Base-by-base conservation (phyloP, 35 echinoderm and acorn worm genomes). In the Apostichopus japonicus region DNA sequence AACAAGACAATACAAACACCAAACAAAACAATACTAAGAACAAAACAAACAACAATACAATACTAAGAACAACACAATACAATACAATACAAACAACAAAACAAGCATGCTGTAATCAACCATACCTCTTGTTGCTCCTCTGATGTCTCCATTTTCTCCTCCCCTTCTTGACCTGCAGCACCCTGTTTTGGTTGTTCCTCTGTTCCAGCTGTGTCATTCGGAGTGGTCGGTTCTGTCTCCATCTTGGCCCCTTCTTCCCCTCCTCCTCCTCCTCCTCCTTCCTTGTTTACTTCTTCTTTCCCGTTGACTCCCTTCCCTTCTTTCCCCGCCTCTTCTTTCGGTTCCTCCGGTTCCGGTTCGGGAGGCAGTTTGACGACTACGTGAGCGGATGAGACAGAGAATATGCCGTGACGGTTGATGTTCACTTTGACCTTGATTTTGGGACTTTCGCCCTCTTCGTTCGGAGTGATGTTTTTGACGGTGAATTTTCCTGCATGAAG, bases 341-440 rank as follows among this genome's bases (percentile, higher is more conserved):
- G 87, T 24, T 94, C 93, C 87, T 91, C 63, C 8, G 82, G 83
- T 33, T 94, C 94, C 53, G 88, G 86, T 55, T 91, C 71, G 5
- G 93, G 90, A 25, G 94, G 80, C 11, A 96, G 72, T 71, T 99
- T 99, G 58, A 96, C 95, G 6, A 99, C 81, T 88, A 99, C 90
- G 10, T 92, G 94, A 33, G 97, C 97, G 0, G 97, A 96, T 3
- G 97, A 92, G 83, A 99, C 92, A 1, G 88, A 86, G 78, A 99
- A 96, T 78, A 99, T 95, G 19, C 97, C 97, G 52, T 99, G 97
- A 19, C 95, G 93, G 63, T 95, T 93, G 55, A 99, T 92, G 2
- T 95, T 90, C 21, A 99, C 95, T 86, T 96, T 99, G 55, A 99
- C 97, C 79, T 99, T 99, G 76, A 99, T 84, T 87, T 99, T 99